A percentile compares a stretch with the other conserved stretches of the same genome.
Conservation (phyloP, 2,113 vertebrate genomes). For the Centrocercus urophasianus region DNA sequence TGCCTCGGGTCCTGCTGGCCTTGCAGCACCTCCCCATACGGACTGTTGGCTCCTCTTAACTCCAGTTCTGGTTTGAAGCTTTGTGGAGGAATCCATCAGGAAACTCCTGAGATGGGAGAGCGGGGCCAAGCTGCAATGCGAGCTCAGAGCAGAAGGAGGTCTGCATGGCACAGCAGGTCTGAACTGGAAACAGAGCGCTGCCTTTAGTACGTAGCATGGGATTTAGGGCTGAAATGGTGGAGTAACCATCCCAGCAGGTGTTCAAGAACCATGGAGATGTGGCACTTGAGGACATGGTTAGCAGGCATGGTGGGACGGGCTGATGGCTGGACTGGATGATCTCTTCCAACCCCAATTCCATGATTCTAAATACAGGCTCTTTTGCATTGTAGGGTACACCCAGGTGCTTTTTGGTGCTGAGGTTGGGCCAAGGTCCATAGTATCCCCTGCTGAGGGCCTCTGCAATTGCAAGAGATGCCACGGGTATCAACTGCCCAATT, state of each 20-base stretch:
- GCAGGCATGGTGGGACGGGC: too few relatives aligned
- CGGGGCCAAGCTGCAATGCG: neutral
- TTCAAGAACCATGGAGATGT: too few relatives aligned
- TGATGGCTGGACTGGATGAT: too few relatives aligned
- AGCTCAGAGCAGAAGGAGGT: neutral
- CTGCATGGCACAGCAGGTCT: neutral
- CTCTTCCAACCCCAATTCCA: too few relatives aligned
- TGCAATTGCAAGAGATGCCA: neutral
- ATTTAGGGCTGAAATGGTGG: neutral
- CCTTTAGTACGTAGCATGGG: neutral
- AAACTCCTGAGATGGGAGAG: neutral
- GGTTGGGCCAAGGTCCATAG: neutral
- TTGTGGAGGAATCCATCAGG: neutral
- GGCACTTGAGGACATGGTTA: too few relatives aligned
- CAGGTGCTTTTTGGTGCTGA: neutral
- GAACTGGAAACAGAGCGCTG: neutral
- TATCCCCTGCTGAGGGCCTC: neutral
- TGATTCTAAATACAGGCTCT: neutral
- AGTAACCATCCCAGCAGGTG: too few relatives aligned
- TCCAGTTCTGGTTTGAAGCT: neutral
- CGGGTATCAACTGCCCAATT: neutral
- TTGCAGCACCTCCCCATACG: neutral
- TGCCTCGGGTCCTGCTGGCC: accelerated
- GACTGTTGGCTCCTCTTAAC: neutral
- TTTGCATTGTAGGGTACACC: neutral